A percentile compares a stretch with the other conserved stretches of the same genome.
Evolutionary conservation across 2,888 invertebrate genomes (phyloP).

Genomic region (Xestia c-nigrum): DNA sequence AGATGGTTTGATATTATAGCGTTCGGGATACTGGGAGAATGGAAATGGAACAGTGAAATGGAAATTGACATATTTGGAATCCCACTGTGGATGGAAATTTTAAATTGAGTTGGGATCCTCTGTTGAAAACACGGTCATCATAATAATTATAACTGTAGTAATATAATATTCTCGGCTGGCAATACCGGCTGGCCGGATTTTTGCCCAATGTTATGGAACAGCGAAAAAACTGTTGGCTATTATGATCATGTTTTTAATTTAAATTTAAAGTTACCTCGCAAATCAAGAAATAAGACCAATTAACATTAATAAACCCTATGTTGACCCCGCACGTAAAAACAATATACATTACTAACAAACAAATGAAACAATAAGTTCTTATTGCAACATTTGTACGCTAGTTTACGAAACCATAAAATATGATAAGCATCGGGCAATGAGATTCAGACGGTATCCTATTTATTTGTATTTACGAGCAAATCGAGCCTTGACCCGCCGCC

Average conservation of each 20-base stretch:
- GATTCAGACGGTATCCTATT: conserved; percentile 85
- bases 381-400: conserved; percentile 81
- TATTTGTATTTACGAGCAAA: conserved; percentile 87
- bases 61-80: conserved; percentile 62
- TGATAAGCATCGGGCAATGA: conserved; percentile 86
- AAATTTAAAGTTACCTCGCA: background rate
- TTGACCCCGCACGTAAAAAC: background rate
- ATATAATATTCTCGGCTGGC: conserved; percentile 46
- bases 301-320: background rate
- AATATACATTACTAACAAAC: conserved; percentile 49
- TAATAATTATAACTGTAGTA: conserved; percentile 53
- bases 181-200: conserved; percentile 10
- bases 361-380: conserved; percentile 79
- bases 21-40: conserved; percentile 32
- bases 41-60: conserved; percentile 58
- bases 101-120: conserved; percentile 64
- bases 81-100: conserved; percentile 62
- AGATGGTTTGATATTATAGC: conserved; percentile 57
- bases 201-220: conserved; percentile 21
- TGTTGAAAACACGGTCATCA: conserved; percentile 49
- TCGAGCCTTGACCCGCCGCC: conserved; percentile 82
- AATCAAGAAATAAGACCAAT: background rate
- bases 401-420: conserved; percentile 86
- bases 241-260: conserved; percentile 8
- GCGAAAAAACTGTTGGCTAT: conserved; percentile 10